These are phyloP conservation scores for Oppia nitens DNA, from an alignment of 1,140 invertebrate genomes.

Conservation along the genomic window DNA sequence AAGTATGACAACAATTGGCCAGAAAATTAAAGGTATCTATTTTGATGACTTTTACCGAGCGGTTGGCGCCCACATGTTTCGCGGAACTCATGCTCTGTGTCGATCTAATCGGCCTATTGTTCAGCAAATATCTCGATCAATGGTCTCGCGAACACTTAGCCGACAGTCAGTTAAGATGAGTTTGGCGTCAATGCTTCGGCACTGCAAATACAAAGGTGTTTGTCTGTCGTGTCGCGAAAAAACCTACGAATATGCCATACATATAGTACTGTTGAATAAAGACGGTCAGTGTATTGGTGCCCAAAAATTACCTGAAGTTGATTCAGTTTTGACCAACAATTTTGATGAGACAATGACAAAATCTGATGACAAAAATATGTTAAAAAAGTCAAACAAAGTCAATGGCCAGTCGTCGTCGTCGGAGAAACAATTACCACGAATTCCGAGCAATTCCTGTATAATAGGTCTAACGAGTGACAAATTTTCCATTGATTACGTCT, in stretches of 20 bases:
- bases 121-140: background rate
- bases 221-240: background rate
- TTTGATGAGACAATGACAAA: too few species aligned
- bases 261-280: background rate
- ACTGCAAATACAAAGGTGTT: background rate
- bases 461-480: background rate
- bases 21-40: constrained; percentile 19
- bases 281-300: background rate
- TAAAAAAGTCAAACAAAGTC: background rate
- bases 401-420: background rate
- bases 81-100: constrained; percentile 37
- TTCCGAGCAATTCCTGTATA: too few species aligned
- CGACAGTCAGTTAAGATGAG: background rate
- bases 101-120: constrained; percentile 22
- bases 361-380: too few species aligned
- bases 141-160: background rate
- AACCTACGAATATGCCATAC: background rate
- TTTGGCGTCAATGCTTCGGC: background rate
- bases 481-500: constrained; percentile 1
- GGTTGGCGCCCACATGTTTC: constrained; percentile 37
- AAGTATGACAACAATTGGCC: background rate
- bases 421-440: too few species aligned
- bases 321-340: background rate
- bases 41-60: constrained; percentile 34
- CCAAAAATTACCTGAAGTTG: background rate